phyloP scores from a whole-genome alignment of 2,888 invertebrate species.

The Nudaria mundana region DNA sequence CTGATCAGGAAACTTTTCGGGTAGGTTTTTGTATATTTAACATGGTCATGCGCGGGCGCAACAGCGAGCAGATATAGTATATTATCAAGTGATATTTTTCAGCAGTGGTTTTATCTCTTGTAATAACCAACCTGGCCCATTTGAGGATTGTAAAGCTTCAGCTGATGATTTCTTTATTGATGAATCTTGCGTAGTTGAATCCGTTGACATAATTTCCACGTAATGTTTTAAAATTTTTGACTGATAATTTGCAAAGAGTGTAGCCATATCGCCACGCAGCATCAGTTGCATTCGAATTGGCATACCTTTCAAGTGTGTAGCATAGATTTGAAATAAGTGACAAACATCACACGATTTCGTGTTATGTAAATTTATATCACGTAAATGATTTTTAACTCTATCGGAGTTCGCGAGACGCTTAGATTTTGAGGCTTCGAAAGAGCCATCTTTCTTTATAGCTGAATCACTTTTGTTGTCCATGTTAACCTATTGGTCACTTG shows the following conservation, averaged over 20 bases:
- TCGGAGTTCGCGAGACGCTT: neutral
- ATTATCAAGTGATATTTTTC: neutral
- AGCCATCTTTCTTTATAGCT: neutral
- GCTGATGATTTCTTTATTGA: neutral
- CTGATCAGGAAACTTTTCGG: too few species aligned
- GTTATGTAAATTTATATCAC: neutral
- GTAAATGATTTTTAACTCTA: neutral
- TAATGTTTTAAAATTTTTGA: neutral
- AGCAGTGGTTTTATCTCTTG: too few species aligned
- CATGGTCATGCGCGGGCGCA: neutral
- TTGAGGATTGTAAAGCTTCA: neutral
- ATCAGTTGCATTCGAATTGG: neutral
- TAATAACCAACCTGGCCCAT: constrained; percentile 3
- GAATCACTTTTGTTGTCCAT: neutral
- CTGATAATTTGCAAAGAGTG: constrained; percentile 1
- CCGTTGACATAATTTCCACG: neutral
- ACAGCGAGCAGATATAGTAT: neutral
- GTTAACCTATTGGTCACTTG: neutral
- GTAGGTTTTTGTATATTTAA: constrained; percentile 1
- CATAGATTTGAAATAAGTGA: neutral
- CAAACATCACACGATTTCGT: neutral
- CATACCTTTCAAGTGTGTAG: neutral
- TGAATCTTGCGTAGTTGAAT: neutral
- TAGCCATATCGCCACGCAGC: neutral
- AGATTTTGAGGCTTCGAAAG: neutral